A percentile compares a stretch with the other conserved stretches of the same genome.
These are phyloP conservation scores for Pristionchus fissidentatus DNA, from an alignment of 2,888 invertebrate species.

Conservation along the genomic window DNA sequence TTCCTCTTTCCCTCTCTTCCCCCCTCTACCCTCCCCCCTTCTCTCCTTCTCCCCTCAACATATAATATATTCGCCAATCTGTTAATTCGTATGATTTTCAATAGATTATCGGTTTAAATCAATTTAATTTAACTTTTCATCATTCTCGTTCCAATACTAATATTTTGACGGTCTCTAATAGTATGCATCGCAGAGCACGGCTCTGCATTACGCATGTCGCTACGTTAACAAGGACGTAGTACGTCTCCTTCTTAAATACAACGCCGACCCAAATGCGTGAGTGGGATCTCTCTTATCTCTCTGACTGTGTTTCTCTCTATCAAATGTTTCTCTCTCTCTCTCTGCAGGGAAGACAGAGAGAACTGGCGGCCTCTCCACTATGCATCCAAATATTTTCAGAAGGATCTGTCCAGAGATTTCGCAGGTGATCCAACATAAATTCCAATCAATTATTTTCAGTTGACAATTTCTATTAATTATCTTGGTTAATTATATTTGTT, in stretches of 20 bases:
- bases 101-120: too few species aligned
- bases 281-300: background rate
- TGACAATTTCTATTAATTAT: background rate
- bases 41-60: too few species aligned
- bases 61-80: too few species aligned
- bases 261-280: slow-evolving; percentile 21
- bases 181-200: background rate
- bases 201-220: slow-evolving; percentile 43
- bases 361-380: slow-evolving; percentile 37
- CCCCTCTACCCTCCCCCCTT: too few species aligned
- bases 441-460: background rate
- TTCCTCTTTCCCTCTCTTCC: background rate
- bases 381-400: slow-evolving; percentile 38
- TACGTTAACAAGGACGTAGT: slow-evolving; percentile 33
- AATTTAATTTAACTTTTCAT: too few species aligned
- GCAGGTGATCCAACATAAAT: background rate
- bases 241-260: background rate
- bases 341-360: slow-evolving; percentile 12
- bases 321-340: background rate
- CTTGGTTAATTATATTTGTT: background rate
- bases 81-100: too few species aligned
- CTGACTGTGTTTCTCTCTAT: background rate
- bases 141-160: too few species aligned
- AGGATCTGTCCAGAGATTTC: slow-evolving; percentile 11
- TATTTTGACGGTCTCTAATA: background rate